Percentiles rank a stretch among this genome's conserved stretches.
phyloP scores from a whole-genome alignment of 2,888 invertebrate species.

The Drosophila tanythrix region DNA sequence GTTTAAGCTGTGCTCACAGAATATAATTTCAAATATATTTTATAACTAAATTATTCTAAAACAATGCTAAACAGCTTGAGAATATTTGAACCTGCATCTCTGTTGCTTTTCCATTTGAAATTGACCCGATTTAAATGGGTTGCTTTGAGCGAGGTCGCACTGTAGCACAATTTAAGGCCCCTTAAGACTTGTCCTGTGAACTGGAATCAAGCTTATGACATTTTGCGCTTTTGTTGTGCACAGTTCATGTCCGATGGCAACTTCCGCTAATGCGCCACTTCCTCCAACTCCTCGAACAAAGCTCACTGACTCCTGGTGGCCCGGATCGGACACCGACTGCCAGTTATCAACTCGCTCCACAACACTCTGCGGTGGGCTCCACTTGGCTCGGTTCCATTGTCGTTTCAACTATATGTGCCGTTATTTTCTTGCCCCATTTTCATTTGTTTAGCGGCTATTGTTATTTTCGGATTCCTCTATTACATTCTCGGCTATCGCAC shows the following conservation, averaged over 20 bases:
- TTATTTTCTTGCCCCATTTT: slow-evolving; percentile 55
- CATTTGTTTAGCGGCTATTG: slow-evolving; percentile 19
- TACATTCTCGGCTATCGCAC: slow-evolving; percentile 53
- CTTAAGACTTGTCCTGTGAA: slow-evolving; percentile 33
- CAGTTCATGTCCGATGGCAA: slow-evolving; percentile 46
- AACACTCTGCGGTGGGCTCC: neutral
- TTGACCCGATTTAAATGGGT: neutral
- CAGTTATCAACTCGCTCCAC: slow-evolving; percentile 49
- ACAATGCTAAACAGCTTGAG: neutral
- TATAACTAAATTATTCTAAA: neutral
- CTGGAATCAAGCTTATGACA: slow-evolving; percentile 42
- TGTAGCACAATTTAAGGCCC: slow-evolving; percentile 9
- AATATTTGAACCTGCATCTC: neutral
- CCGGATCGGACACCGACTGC: neutral
- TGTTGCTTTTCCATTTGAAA: neutral
- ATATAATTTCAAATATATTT: neutral
- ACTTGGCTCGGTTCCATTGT: slow-evolving; percentile 51
- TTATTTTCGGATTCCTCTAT: slow-evolving; percentile 13
- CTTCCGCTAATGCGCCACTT: slow-evolving; percentile 52
- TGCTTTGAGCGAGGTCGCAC: neutral
- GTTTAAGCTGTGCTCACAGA: neutral
- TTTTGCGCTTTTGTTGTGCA: slow-evolving; percentile 55
- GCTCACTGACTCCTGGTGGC: slow-evolving; percentile 5
- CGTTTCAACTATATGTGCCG: slow-evolving; percentile 40
- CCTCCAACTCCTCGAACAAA: neutral